phyloP scores from a whole-genome alignment of 2,797 vertebrate species.

The Trachops cirrhosus region DNA sequence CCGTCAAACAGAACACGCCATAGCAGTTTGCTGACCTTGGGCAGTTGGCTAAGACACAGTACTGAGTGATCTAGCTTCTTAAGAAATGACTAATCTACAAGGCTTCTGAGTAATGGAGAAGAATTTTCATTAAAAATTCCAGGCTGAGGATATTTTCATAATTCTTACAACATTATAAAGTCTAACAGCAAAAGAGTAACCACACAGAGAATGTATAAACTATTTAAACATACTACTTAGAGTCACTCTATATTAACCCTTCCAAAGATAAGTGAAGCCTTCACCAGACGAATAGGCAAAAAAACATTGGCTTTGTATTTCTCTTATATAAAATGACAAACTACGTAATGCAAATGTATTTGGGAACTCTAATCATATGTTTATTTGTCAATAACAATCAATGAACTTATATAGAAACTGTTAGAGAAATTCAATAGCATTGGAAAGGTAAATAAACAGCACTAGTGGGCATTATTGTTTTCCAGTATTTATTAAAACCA shows the following conservation, averaged over 20 bases:
- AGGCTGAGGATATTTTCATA: neutral
- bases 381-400: neutral
- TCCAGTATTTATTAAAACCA: neutral
- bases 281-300: conserved; percentile 20
- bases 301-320: neutral
- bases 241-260: conserved; percentile 23
- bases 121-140: conserved; percentile 19
- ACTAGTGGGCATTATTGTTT: neutral
- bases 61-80: conserved; percentile 11
- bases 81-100: conserved; percentile 22
- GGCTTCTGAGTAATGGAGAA: conserved; percentile 34
- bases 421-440: neutral
- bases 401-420: neutral
- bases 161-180: neutral
- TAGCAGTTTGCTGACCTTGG: conserved; percentile 52
- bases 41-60: conserved; percentile 1
- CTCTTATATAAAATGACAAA: neutral
- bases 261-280: conserved; percentile 36
- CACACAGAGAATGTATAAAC: conserved; percentile 31
- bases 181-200: conserved; percentile 27
- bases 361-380: neutral
- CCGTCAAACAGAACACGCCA: conserved; percentile 21
- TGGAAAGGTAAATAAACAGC: neutral
- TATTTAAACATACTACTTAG: conserved; percentile 48
- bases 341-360: conserved; percentile 16